Evolutionary conservation across 2,797 vertebrate species (phyloP).

Genomic region (Liasis olivaceus): DNA sequence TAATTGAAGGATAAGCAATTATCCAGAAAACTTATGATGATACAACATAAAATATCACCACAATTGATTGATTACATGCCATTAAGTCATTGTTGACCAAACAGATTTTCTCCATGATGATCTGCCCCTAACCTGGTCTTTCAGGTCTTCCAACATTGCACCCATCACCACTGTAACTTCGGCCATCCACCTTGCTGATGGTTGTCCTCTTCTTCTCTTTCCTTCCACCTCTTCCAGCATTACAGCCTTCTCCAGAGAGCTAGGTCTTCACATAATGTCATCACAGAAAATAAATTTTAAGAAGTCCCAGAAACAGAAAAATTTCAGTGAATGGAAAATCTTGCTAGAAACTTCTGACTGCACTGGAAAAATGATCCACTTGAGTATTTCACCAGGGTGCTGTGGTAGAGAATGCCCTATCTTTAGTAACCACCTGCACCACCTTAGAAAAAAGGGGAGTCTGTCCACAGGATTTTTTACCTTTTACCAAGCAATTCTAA

Average conservation of each 20-base stretch:
- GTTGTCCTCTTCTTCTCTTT: neutral
- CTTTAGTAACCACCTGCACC: neutral
- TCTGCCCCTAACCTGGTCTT: neutral
- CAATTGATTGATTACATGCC: neutral
- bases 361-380: neutral
- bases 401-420: neutral
- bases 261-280: neutral
- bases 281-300: neutral
- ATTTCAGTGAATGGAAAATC: neutral
- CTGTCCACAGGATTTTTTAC: neutral
- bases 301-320: neutral
- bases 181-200: neutral
- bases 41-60: no score
- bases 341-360: neutral
- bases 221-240: neutral
- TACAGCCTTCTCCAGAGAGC: neutral
- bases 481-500: neutral
- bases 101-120: neutral
- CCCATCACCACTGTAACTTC: neutral
- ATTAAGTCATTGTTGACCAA: neutral
- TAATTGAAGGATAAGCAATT: no score
- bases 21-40: no score
- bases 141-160: neutral
- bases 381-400: neutral
- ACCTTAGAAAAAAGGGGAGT: neutral